phyloP scores from a whole-genome alignment of 2,888 invertebrate species.

The Ectemnius continuus region DNA sequence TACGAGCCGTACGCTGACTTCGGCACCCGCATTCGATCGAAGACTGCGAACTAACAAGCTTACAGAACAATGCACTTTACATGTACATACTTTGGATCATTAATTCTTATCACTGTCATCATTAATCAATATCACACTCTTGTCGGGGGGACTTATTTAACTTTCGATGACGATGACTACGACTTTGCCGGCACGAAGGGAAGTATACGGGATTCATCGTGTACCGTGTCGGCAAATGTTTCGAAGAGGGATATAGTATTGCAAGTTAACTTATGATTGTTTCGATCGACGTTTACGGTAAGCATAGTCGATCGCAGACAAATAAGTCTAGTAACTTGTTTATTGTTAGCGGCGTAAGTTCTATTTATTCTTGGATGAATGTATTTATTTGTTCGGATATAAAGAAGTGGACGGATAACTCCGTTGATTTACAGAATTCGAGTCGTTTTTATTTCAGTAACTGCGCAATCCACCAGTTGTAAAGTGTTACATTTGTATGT shows the following conservation, averaged over 20 bases:
- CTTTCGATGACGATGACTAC: too few relatives aligned
- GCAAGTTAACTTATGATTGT: background rate
- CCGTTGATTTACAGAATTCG: constrained; percentile 41
- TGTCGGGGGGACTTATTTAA: too few relatives aligned
- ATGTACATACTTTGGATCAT: constrained; percentile 31
- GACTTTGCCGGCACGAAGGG: too few relatives aligned
- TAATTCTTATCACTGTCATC: constrained; percentile 35
- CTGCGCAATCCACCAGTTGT: constrained; percentile 37
- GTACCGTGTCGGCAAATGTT: too few relatives aligned
- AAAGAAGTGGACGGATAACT: constrained; percentile 28
- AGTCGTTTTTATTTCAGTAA: constrained; percentile 58
- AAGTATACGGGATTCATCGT: too few relatives aligned
- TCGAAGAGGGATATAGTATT: background rate
- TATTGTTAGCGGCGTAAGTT: constrained; percentile 15
- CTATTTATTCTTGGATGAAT: constrained; percentile 51
- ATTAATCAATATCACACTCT: constrained; percentile 16
- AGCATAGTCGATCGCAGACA: too few relatives aligned
- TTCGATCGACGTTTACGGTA: constrained; percentile 15
- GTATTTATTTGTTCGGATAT: constrained; percentile 39
- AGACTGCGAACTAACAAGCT: constrained; percentile 46
- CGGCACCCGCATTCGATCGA: constrained; percentile 65
- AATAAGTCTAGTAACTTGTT: constrained; percentile 49
- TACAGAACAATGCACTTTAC: background rate
- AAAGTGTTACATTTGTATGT: constrained; percentile 48
- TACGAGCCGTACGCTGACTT: constrained; percentile 54